Evolutionary conservation across 1,140 invertebrate genomes (phyloP), one percentile per base, ranked within the genome.

Genomic region (Orius insidiosus): DNA sequence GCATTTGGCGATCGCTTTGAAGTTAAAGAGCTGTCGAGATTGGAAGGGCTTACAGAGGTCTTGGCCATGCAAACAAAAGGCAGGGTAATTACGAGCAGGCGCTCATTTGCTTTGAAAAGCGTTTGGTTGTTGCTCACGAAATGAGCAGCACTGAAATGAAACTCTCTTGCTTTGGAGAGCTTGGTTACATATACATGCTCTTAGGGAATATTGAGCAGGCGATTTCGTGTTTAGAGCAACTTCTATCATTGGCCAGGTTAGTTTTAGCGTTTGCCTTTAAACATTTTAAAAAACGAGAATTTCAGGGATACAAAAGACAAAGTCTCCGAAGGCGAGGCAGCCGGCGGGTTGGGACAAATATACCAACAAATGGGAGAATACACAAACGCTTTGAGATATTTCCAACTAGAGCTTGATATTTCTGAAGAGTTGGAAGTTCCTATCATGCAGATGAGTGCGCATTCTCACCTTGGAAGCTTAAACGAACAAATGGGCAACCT

Each of bases 191-290:
- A 75, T 89, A 97, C 56, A 80, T 85, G 16, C 76, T 84, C 3
- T 64, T 95, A 30, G 86, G 82, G 2, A 93, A 95, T 60, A 77
- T 86, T 56, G 85, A 93, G 56, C 90, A 95, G 63, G 88, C 90
- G 0, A 78, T 95, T 1, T 85, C 84, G 8, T 95, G 89, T 60
- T 66, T 96, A 38, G 85, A 93, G 41, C 89, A 95, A 62, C 89
- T 95, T 62, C 69, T 89, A 47, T 74, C 76, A 24, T 78, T 95
- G 54, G 84, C 89, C 0, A 75, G 77, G 67, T 68, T 60, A 56
- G 48, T 46, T 24, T n/a, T 7, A 15, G 14, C 7, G 11, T 38
- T 11, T 45, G 11, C 19, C 13, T 35, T 45, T 18, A 6, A 13
- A 41, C 18, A 48, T 19, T 2, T 37, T 6, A 9, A 46, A 19